Base-by-base conservation (phyloP, 2,797 vertebrate species). In the Cynopterus sphinx region DNA sequence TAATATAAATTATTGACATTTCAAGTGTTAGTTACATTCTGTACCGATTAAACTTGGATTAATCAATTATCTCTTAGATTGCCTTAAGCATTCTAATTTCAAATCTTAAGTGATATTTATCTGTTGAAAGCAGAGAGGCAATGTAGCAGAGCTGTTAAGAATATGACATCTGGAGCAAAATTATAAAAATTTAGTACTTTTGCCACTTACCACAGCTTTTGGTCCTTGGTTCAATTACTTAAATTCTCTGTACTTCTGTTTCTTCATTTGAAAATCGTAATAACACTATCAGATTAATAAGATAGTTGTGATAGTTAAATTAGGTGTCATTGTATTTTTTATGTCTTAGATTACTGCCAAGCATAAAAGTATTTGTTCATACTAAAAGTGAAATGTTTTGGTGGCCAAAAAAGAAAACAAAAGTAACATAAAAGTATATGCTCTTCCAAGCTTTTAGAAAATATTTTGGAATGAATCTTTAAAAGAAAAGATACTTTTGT, bases 391-490 rank as follows among this genome's bases (percentile, higher is more conserved):
- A 83, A 79, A 84, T 59, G 3, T 83, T 89, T 96, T 89, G 15
- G 4, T 93, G 19, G n/a, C 73, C 0, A 59, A 65, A 92, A 82
- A 16, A 3, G 22, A 24, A 91, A 85, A 84, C 16, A 65, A 53
- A 84, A 36, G 21, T 79, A 79, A 3, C 11, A 79, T 79, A 63
- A 87, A 57, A 16, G 3, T 78, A 4, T 74, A 78, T 87, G 16
- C 1, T 83, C 31, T 82, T 86, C 41, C 15, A 93, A 65, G 59
- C 15, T 81, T 92, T 71, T 57, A 49, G 21, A 65, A 33, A 22
- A 67, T 73, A 82, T 90, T 71, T 87, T 95, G 4, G 49, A 79
- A 77, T 51, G 49, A 77, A 33, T 43, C 6, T 61, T 92, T 95
- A 53, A 6, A 92, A 59, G 21, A 70, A 88, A 86, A 43, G 87